Evolutionary conservation across 2,797 vertebrate genomes (phyloP).

Genomic region (Notolepis coatsorum): DNA sequence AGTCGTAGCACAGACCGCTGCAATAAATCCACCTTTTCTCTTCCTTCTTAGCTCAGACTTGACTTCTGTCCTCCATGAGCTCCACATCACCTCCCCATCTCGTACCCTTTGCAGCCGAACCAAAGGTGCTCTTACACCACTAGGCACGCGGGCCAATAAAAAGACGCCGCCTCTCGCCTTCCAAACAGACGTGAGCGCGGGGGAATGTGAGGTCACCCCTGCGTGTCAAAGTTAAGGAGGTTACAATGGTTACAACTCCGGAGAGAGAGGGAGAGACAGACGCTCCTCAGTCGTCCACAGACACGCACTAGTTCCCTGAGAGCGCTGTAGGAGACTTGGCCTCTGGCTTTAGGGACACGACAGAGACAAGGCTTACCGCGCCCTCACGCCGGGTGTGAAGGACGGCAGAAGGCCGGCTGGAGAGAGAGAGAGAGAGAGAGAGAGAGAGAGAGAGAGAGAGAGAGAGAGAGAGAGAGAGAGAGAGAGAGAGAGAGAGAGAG

Average conservation of each 20-base stretch:
- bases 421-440: not conserved
- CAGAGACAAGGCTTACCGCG: slow-evolving; percentile 11
- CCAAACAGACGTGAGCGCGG: slow-evolving; percentile 2
- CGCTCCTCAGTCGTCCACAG: not conserved
- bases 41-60: slow-evolving; percentile 22
- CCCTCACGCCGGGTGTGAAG: slow-evolving; percentile 37
- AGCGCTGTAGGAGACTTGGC: slow-evolving; percentile 23
- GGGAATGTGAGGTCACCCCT: slow-evolving; percentile 2
- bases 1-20: slow-evolving; percentile 9
- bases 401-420: slow-evolving; percentile 24
- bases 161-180: slow-evolving; percentile 5
- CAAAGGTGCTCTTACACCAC: not conserved
- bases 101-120: not conserved
- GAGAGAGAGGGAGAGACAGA: not conserved
- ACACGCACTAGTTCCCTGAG: not conserved
- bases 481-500: slow-evolving; percentile 15
- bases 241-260: not conserved
- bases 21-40: slow-evolving; percentile 30
- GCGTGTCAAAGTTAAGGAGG: not conserved
- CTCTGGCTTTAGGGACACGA: slow-evolving; percentile 11
- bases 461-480: not conserved
- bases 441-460: not conserved
- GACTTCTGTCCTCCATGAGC: not conserved
- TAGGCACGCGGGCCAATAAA: not conserved
- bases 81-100: not conserved